phyloP scores from a whole-genome alignment of 2,888 invertebrate species.

The Drosophila longiperda region DNA sequence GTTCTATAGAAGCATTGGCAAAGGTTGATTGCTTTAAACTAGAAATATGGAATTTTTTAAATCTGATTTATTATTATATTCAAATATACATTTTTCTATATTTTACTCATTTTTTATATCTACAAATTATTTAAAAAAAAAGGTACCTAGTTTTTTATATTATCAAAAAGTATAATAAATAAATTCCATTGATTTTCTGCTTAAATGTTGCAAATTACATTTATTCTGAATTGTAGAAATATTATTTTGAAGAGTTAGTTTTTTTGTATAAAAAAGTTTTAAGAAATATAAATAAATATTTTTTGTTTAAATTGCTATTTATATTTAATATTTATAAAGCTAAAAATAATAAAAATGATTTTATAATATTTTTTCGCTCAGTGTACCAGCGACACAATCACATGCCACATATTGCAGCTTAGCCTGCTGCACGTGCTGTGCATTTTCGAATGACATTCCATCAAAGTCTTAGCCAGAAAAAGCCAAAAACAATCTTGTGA shows the following conservation, averaged over 20 bases:
- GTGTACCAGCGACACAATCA: neutral
- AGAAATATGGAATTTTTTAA: neutral
- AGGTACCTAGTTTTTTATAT: neutral
- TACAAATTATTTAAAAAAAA: neutral
- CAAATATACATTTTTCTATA: neutral
- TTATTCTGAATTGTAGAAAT: neutral
- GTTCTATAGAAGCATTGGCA: neutral
- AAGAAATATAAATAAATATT: neutral
- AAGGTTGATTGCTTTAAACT: neutral
- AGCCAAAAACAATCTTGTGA: slow-evolving; percentile 33
- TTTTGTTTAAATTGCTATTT: neutral
- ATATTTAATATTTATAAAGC: neutral
- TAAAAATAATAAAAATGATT: neutral
- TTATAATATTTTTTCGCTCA: neutral
- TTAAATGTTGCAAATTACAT: neutral
- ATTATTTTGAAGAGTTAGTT: neutral
- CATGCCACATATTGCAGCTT: neutral
- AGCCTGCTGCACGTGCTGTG: slow-evolving; percentile 69
- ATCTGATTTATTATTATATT: neutral
- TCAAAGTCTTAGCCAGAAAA: slow-evolving; percentile 37
- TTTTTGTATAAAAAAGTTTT: neutral
- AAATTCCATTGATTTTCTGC: neutral
- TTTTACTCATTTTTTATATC: too few relatives aligned
- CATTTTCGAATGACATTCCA: slow-evolving; percentile 69
- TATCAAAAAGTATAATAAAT: neutral